Conservation (phyloP, 2,888 invertebrate species). For the Plebejus anna region DNA sequence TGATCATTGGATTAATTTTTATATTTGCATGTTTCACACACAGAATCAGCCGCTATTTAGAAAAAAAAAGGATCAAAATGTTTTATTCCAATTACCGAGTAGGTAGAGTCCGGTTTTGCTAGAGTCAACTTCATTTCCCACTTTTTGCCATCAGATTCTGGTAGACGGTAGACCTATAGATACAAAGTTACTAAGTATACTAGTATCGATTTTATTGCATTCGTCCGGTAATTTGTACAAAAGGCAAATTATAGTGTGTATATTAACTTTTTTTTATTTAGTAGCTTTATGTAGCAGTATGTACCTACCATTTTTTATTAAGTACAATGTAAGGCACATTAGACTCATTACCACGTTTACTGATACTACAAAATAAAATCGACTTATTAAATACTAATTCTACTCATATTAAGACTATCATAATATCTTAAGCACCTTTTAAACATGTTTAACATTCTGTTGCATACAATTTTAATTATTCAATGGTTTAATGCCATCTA, state of each 20-base stretch:
- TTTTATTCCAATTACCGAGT: no score
- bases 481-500: not conserved
- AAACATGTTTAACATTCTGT: not conserved
- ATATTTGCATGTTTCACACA: no score
- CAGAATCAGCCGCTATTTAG: no score
- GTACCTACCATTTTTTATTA: not conserved
- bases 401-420: not conserved
- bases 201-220: not conserved
- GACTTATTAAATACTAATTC: not conserved
- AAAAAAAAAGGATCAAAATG: no score
- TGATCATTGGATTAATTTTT: no score
- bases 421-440: not conserved
- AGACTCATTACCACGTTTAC: not conserved
- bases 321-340: not conserved
- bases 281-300: not conserved
- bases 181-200: not conserved
- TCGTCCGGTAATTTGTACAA: not conserved
- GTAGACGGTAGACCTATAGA: no score
- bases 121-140: no score
- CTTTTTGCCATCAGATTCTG: no score
- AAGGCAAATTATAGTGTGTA: not conserved
- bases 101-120: no score
- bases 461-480: conserved; percentile 10
- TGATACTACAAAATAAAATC: not conserved
- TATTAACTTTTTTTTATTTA: not conserved